Percentiles rank a stretch among this genome's conserved stretches.
phyloP scores from a whole-genome alignment of 1,140 invertebrate genomes.

The Potamilus streckersoni region DNA sequence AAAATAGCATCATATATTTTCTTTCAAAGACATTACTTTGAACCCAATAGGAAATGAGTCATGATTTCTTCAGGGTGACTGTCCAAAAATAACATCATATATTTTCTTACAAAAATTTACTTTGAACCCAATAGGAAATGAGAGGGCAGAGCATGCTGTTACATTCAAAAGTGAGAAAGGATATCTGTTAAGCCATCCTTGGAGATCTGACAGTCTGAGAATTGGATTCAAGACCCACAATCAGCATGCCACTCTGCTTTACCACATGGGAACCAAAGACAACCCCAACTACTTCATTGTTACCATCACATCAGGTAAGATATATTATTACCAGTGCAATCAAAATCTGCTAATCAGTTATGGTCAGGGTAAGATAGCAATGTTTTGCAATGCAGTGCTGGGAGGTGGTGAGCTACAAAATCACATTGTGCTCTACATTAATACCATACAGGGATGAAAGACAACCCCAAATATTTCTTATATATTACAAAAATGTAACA shows the following conservation, averaged over 20 bases:
- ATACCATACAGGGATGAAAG: no score
- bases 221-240: conserved; percentile 94
- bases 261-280: conserved; percentile 75
- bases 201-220: conserved; percentile 90
- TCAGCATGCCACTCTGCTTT: conserved; percentile 87
- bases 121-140: conserved; percentile 30
- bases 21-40: conserved; percentile 5
- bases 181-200: conserved; percentile 90
- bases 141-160: conserved; percentile 68
- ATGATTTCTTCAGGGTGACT: background rate
- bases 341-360: no score
- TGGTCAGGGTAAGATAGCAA: no score
- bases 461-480: no score
- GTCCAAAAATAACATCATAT: background rate
- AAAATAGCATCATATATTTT: background rate
- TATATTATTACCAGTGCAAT: background rate
- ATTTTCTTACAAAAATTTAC: conserved; percentile 1
- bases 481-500: no score
- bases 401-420: no score
- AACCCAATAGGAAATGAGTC: no score
- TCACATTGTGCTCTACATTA: no score
- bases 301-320: conserved; percentile 43
- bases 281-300: conserved; percentile 48
- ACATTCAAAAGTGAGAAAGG: conserved; percentile 93
- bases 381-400: no score